A percentile compares a stretch with the other conserved stretches of the same genome.
Conservation (phyloP, 1,140 invertebrate genomes). For the Atta cephalotes region DNA sequence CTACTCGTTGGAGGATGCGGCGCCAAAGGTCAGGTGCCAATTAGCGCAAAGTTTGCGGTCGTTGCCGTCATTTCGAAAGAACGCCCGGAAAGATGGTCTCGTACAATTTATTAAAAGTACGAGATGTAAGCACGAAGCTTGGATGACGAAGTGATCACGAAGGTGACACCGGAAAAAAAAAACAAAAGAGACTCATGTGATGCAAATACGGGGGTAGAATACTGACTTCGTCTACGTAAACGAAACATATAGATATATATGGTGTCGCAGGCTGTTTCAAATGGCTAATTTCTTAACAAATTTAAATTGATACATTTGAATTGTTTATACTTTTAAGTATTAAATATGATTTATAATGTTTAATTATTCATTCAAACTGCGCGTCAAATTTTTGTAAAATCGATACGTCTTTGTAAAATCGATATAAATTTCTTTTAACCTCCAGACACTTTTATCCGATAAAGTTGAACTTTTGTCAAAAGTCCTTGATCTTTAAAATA, state of each 20-base stretch:
- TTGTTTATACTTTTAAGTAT: neutral
- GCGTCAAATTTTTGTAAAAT: neutral
- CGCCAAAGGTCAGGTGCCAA: constrained; percentile 65
- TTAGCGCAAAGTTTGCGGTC: constrained; percentile 48
- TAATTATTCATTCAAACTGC: neutral
- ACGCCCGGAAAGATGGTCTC: constrained; percentile 9
- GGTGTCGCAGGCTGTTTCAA: neutral
- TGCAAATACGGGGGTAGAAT: neutral
- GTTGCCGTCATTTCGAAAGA: constrained; percentile 46
- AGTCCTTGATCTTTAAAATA: neutral
- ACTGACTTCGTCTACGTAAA: constrained; percentile 8
- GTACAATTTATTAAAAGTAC: constrained; percentile 68
- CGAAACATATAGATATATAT: neutral
- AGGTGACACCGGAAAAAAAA: constrained; percentile 34
- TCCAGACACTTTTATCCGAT: neutral
- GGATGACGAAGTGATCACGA: constrained; percentile 63
- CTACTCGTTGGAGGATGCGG: constrained; percentile 39
- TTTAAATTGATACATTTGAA: neutral
- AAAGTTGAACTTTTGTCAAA: neutral
- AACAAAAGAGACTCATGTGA: neutral
- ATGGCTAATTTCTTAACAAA: neutral
- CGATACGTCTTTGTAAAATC: neutral
- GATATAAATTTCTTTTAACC: neutral
- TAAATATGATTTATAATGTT: neutral
- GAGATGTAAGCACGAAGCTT: constrained; percentile 53